Evolutionary conservation across 2,113 vertebrate genomes (phyloP).

Genomic region (Microcebus murinus): DNA sequence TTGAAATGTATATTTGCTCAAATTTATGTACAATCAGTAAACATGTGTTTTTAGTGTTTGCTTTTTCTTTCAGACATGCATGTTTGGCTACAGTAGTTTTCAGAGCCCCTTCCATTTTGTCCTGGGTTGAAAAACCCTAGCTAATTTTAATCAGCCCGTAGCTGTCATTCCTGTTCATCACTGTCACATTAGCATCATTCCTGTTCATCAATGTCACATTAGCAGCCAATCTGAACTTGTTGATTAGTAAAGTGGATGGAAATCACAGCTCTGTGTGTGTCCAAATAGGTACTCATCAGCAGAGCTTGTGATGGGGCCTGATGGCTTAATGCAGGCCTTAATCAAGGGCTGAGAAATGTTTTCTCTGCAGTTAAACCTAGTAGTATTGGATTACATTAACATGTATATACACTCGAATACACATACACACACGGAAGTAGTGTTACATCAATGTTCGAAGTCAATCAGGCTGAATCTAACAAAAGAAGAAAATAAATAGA

Average conservation of each 20-base stretch:
- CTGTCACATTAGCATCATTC: slow-evolving; percentile 91
- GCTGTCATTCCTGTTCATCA: slow-evolving; percentile 90
- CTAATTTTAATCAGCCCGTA: slow-evolving; percentile 94
- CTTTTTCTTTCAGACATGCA: slow-evolving; percentile 34
- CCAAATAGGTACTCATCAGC: slow-evolving; percentile 88
- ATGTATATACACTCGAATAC: background rate
- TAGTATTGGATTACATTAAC: slow-evolving; percentile 62
- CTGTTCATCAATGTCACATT: slow-evolving; percentile 91
- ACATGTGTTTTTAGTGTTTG: slow-evolving; percentile 62
- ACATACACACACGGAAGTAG: background rate
- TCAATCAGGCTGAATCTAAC: slow-evolving; percentile 49
- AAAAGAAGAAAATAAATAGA: slow-evolving; percentile 51
- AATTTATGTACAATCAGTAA: slow-evolving; percentile 63
- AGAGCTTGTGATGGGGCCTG: slow-evolving; percentile 82
- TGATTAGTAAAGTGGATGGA: slow-evolving; percentile 94
- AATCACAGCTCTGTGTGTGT: slow-evolving; percentile 89
- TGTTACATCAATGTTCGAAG: slow-evolving; percentile 31
- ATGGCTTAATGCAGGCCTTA: slow-evolving; percentile 82
- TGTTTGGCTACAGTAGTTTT: background rate
- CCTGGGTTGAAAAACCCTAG: slow-evolving; percentile 79
- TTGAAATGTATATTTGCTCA: slow-evolving; percentile 29
- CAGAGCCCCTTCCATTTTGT: slow-evolving; percentile 55
- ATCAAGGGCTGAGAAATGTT: slow-evolving; percentile 82
- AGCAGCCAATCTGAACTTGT: slow-evolving; percentile 89
- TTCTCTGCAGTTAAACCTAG: slow-evolving; percentile 72